Evolutionary conservation across 2,888 invertebrate species (phyloP), one percentile per base, ranked within the genome.

Genomic region (Zelleria hepariella): DNA sequence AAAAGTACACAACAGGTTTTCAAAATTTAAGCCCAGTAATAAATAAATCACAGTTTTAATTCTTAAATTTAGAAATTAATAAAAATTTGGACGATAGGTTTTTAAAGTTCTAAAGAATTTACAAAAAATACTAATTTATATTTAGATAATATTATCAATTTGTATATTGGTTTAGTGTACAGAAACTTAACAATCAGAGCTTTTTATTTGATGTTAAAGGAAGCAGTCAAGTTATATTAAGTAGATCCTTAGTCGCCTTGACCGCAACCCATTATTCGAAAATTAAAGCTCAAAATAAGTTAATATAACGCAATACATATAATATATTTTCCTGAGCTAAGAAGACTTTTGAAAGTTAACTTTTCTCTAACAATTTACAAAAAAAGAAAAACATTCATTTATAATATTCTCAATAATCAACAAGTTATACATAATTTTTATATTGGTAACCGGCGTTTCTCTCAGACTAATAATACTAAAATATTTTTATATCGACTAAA

Each of bases 361-460:
- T 26, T n/a, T 32, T 32, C 15, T 32, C 20, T 52, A 58, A 58
- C 53, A 58, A 58, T 52, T 32, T 58, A 49, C n/a, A 57, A 57
- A 51, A 48, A 49, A 51, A 57, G 18, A 10, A 57, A 57, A 32
- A 56, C 32, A 42, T 20, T 23, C n/a, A 57, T 21, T 51, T 26
- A 85, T 80, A 83, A 79, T 80, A 85, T 82, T 78, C 80, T 87
- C 84, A 88, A 86, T 86, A 86, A 86, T 82, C 86, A 88, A 88
- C 87, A 86, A 86, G 81, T 84, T 79, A 85, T 86, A 86, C 80
- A 82, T 86, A 86, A n/a, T 85, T 86, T 78, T 82, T 86, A 84
- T 85, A 87, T 83, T 88, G 88, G 88, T 88, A 88, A 88, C 88
- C 88, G 86, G 86, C 87, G 87, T 84, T 88, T 87, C 76, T 86